A percentile compares a stretch with the other conserved stretches of the same genome.
Conservation (phyloP, 1,140 invertebrate genomes). For the Spodoptera litura region DNA sequence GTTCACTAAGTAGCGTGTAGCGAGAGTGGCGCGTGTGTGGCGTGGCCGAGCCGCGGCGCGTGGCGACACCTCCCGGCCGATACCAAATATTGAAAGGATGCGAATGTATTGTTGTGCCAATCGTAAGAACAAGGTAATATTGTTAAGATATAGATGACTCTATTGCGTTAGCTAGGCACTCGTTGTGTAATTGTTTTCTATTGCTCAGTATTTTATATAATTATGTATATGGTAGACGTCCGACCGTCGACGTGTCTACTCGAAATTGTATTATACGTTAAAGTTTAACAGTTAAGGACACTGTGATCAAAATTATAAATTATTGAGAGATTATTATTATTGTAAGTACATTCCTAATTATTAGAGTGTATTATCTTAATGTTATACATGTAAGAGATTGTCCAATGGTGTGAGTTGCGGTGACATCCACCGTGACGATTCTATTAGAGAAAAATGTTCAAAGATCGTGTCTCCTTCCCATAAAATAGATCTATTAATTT, state of each 20-base stretch:
- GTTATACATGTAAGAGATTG: conserved; percentile 68
- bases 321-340: conserved; percentile 86
- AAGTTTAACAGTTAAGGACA: conserved; percentile 84
- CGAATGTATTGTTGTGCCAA: conserved; percentile 79
- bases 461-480: conserved; percentile 70
- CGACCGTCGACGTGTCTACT: conserved; percentile 73
- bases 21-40: conserved; percentile 39
- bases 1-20: conserved; percentile 50
- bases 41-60: conserved; percentile 19
- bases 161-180: conserved; percentile 75
- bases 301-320: conserved; percentile 86
- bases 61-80: conserved; percentile 54
- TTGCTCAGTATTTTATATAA: conserved; percentile 84
- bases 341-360: conserved; percentile 84
- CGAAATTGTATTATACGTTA: conserved; percentile 84
- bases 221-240: conserved; percentile 60
- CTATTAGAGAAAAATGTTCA: conserved; percentile 58
- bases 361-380: conserved; percentile 82
- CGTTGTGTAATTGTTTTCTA: conserved; percentile 82
- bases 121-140: conserved; percentile 80
- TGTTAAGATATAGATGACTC: conserved; percentile 80
- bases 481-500: conserved; percentile 75
- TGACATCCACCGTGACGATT: not conserved
- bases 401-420: conserved; percentile 62
- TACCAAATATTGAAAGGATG: conserved; percentile 82